Evolutionary conservation across 37 sponge, comb jelly and placozoan genomes (phyloP), one percentile per base, ranked within the genome.

Genomic region (Ephydatia muelleri): DNA sequence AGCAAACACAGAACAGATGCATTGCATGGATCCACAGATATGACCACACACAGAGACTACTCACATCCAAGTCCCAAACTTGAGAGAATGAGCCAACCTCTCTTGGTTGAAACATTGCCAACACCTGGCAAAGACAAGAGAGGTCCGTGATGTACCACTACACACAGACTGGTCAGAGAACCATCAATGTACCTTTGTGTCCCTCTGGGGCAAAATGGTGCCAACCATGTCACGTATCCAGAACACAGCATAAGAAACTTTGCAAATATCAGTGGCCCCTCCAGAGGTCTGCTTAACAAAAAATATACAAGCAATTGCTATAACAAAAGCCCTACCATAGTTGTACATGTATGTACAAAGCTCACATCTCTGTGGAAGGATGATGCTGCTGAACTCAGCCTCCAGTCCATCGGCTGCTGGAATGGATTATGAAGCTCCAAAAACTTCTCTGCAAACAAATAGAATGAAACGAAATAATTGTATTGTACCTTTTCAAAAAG

Each of bases 1-100:
- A 8, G 25, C 32, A 74, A 23, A 39, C 76, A 35, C n/a, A 13
- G 16, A 29, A 13, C 19, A 72, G 73, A 13, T 29, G n/a, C 73
- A 72, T 19, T 76, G 34, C 32, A 68, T 8, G 12, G 34, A 12
- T 26, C 3, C 32, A 29, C 40, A 77, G 48, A 12, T 57, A 57
- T 9, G 3, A 49, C 29, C 16, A 11, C 16, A 16, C 57, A 57
- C 16, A 11, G 1, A 57, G 0, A 5, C 12, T 57, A 49, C 82
- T 38, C 37, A 90, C 81, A 76, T 68, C 36, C 3, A 91, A 69
- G 35, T 82, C 79, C 91, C 91, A 91, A 57, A 79, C 75, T 84
- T 91, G 91, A 22, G 83, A 76, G 82, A 77, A 91, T 5, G 64
- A 74, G 11, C 91, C 91, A 0, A n/a, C 39, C 72, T 79, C 49